Conservation (phyloP, 2,113 vertebrate species). For the Alexandromys fortis region DNA sequence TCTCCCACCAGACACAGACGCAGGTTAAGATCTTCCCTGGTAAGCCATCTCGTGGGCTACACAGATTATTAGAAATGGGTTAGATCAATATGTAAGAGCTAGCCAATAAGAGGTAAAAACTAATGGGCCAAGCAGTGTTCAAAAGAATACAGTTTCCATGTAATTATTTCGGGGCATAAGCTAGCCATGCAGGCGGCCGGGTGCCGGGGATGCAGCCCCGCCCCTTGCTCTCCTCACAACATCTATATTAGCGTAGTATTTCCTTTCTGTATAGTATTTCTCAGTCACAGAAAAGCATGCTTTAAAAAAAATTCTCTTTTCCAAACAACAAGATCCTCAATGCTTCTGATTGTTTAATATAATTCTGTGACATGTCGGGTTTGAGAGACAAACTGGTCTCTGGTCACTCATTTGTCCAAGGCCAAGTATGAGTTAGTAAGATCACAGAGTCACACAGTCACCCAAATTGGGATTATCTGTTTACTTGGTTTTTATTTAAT, state of each 20-base stretch:
- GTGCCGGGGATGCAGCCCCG: too few species aligned
- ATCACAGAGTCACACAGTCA: not conserved
- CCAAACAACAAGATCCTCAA: conserved; percentile 24
- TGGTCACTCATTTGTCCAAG: conserved; percentile 14
- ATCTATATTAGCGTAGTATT: conserved; percentile 60
- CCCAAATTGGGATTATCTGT: not conserved
- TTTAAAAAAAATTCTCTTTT: not conserved
- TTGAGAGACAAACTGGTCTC: not conserved
- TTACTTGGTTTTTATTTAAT: not conserved
- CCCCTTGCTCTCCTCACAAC: too few species aligned
- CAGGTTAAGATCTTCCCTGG: too few species aligned
- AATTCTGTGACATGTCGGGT: conserved; percentile 9
- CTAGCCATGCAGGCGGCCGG: too few species aligned
- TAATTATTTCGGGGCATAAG: too few species aligned
- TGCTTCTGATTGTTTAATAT: conserved; percentile 14
- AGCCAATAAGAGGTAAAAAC: too few species aligned
- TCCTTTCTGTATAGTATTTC: conserved; percentile 58
- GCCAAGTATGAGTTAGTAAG: not conserved
- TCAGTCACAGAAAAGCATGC: conserved; percentile 39
- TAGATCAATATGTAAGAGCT: too few species aligned
- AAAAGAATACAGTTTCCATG: too few species aligned
- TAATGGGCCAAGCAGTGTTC: too few species aligned
- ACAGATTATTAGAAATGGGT: too few species aligned
- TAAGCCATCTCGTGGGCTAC: too few species aligned
- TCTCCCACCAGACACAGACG: too few species aligned